A percentile compares a stretch with the other conserved stretches of the same genome.
These are phyloP conservation scores for Anoplopoma fimbria DNA, from an alignment of 2,113 vertebrate genomes.

Conservation along the genomic window DNA sequence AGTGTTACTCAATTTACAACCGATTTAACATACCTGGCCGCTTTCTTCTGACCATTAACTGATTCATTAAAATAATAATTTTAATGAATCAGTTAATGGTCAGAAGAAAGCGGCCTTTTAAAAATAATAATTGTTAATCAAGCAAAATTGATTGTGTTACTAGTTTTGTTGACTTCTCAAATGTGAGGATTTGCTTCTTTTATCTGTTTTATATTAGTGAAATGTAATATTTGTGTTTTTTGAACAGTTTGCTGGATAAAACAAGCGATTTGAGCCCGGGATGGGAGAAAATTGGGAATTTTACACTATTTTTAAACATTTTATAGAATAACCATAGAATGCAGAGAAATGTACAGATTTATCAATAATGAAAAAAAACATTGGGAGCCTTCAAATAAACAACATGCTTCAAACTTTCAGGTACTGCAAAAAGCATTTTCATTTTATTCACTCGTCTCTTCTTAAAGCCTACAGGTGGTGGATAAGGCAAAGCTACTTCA, in stretches of 20 bases:
- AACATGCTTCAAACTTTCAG: not conserved
- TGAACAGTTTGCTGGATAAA: not conserved
- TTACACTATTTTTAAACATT: not conserved
- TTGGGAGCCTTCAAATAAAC: not conserved
- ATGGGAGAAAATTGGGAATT: not conserved
- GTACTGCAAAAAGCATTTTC: not conserved
- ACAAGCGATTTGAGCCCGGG: not conserved
- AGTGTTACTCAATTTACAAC: not conserved
- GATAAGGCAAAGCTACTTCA: conserved; percentile 54
- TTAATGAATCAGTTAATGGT: not conserved
- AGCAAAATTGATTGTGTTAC: too few relatives aligned
- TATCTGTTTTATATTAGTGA: not conserved
- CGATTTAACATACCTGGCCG: not conserved
- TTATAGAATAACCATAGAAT: not conserved
- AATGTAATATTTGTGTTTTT: not conserved
- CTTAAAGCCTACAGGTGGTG: conserved; percentile 69
- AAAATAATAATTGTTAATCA: not conserved
- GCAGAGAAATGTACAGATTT: not conserved
- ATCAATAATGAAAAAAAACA: not conserved
- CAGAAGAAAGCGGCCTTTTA: not conserved
- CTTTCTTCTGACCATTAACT: too few relatives aligned
- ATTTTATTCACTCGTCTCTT: not conserved
- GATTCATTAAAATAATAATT: too few relatives aligned
- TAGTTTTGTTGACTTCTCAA: too few relatives aligned
- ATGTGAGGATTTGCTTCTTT: not conserved